Conservation (phyloP, 1,140 invertebrate genomes). For the Oryctes rhinoceros region DNA sequence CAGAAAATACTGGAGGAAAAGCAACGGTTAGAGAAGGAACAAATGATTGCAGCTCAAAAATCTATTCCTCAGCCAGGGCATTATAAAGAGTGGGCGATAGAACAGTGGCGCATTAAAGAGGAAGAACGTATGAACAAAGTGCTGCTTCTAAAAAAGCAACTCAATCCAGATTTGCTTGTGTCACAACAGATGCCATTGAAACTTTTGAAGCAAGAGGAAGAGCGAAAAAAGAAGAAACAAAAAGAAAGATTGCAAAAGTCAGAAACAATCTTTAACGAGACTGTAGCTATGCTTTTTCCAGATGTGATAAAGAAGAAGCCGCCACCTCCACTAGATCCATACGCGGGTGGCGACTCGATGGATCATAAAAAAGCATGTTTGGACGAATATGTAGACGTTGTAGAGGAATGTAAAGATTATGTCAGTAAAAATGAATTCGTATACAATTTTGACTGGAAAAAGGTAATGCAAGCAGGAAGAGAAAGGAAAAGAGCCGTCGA, state of each 20-base stretch:
- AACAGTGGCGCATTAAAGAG: conserved; percentile 60
- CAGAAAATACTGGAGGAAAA: conserved; percentile 28
- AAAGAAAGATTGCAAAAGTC: conserved; percentile 53
- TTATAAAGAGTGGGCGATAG: conserved; percentile 57
- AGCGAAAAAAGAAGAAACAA: conserved; percentile 60
- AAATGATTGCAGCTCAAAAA: conserved; percentile 52
- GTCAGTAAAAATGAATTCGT: conserved; percentile 50
- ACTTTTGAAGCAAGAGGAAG: conserved; percentile 58
- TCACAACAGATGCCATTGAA: conserved; percentile 60
- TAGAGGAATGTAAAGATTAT: conserved; percentile 43
- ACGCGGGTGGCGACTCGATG: conserved; percentile 47
- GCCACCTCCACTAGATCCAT: conserved; percentile 51
- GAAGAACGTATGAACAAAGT: conserved; percentile 62
- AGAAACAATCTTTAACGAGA: conserved; percentile 55
- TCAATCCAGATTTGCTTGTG: conserved; percentile 62
- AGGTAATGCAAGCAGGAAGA: conserved; percentile 40
- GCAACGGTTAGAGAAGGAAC: conserved; percentile 51
- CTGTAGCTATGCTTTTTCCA: conserved; percentile 57
- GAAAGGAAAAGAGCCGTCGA: conserved; percentile 36
- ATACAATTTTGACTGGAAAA: conserved; percentile 55
- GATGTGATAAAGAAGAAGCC: conserved; percentile 55
- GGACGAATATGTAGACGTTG: conserved; percentile 44
- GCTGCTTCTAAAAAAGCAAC: conserved; percentile 62
- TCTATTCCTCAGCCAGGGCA: conserved; percentile 54
- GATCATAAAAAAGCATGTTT: conserved; percentile 46